These are phyloP conservation scores for Resseliella maxima DNA, from an alignment of 2,888 invertebrate species.

Conservation along the genomic window DNA sequence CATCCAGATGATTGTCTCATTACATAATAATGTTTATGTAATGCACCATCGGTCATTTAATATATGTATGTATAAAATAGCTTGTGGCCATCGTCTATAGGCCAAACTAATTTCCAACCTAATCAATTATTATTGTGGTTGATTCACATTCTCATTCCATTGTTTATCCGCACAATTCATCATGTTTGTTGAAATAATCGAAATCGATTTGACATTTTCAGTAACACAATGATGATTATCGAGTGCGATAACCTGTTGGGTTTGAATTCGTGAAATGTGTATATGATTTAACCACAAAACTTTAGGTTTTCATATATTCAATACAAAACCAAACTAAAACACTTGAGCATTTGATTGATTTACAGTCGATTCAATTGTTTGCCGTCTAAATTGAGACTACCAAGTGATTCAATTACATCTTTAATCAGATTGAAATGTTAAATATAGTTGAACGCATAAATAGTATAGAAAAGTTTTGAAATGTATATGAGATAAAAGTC, in stretches of 20 bases:
- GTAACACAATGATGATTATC: not conserved
- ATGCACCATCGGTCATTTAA: not conserved
- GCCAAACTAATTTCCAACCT: not conserved
- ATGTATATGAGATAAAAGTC: too few relatives aligned
- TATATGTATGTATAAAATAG: not conserved
- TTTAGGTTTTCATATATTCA: not conserved
- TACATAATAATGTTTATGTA: conserved; percentile 19
- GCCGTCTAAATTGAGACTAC: not conserved
- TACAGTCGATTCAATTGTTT: conserved; percentile 2
- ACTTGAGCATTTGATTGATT: conserved; percentile 38
- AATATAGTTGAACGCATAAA: not conserved
- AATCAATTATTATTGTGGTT: not conserved
- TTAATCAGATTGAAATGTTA: not conserved
- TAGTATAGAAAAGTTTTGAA: not conserved
- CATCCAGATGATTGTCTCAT: not conserved
- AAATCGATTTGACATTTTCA: not conserved
- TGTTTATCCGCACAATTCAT: too few relatives aligned
- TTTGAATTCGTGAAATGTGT: not conserved
- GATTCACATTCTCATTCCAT: not conserved
- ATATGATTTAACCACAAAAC: not conserved
- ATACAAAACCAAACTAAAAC: not conserved
- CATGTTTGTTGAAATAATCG: not conserved
- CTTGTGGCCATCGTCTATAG: not conserved
- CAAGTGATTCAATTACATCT: not conserved
- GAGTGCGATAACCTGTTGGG: not conserved